phyloP scores from a whole-genome alignment of 92 coral and sea anemone species.

The Epizoanthus fatuus region DNA sequence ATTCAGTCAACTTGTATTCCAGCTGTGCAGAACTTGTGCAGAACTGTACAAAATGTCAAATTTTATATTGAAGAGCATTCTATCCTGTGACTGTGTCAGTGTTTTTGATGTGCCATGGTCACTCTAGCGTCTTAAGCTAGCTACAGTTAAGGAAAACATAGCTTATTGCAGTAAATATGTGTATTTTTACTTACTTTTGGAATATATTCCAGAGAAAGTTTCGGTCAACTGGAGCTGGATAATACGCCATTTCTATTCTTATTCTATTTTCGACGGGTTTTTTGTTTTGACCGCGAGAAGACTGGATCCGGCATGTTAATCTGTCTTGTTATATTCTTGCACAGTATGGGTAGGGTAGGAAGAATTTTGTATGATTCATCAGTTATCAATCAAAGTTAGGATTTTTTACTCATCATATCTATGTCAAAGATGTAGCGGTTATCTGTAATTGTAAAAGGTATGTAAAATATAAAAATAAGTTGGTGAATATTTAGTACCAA shows the following conservation, averaged over 20 bases:
- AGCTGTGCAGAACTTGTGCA: not conserved
- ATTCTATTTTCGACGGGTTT: not conserved
- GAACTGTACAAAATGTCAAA: not conserved
- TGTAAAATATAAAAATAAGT: not conserved
- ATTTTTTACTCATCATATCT: not conserved
- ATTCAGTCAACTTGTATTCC: not conserved
- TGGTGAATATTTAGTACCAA: not conserved
- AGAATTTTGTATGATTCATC: not conserved
- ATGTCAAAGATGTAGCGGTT: constrained; percentile 1
- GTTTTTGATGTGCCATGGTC: too few species aligned
- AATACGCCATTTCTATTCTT: constrained; percentile 44
- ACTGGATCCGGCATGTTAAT: too few species aligned
- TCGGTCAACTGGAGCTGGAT: constrained; percentile 62
- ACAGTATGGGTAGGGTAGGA: not conserved
- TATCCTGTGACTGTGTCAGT: too few species aligned
- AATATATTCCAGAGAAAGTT: constrained; percentile 80
- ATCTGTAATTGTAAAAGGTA: constrained; percentile 9
- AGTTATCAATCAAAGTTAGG: too few species aligned
- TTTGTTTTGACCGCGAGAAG: too few species aligned
- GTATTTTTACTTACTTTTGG: constrained; percentile 60
- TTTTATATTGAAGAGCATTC: too few species aligned
- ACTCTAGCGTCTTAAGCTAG: not conserved
- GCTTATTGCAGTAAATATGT: not conserved
- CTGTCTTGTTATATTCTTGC: too few species aligned
- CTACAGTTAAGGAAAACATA: not conserved